These are phyloP conservation scores for Zoanthus solanderi DNA, from an alignment of 92 coral and sea anemone genomes.

Conservation along the genomic window DNA sequence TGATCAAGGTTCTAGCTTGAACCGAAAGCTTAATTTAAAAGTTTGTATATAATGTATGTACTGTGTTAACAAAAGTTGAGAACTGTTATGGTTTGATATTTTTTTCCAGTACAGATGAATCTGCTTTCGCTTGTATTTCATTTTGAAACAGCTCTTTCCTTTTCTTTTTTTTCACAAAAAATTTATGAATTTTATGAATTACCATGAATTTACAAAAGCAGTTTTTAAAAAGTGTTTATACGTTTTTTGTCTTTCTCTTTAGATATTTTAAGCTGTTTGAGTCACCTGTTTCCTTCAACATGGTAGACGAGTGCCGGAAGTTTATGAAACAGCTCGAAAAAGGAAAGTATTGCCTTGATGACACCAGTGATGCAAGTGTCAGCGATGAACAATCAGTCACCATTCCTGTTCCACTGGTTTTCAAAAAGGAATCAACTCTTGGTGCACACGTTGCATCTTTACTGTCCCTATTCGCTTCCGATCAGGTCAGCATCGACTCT, in stretches of 20 bases:
- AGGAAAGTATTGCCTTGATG: neutral
- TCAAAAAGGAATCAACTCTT: neutral
- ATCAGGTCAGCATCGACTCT: neutral
- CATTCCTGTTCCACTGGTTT: constrained; percentile 3
- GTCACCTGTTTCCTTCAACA: neutral
- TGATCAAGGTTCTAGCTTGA: no score
- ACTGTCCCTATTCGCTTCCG: constrained; percentile 24
- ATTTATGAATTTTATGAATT: no score
- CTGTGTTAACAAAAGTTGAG: no score
- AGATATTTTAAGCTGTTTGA: constrained; percentile 31
- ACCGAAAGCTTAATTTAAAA: no score
- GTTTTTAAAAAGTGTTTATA: neutral
- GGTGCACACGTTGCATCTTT: constrained; percentile 32
- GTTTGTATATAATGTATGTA: no score
- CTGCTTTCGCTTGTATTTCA: no score
- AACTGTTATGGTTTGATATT: no score
- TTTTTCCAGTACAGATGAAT: no score
- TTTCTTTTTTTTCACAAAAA: neutral
- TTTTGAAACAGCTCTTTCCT: no score
- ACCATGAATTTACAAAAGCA: neutral
- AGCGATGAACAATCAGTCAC: neutral
- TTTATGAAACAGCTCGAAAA: constrained; percentile 21
- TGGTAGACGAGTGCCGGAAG: constrained; percentile 12
- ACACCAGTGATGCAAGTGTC: neutral
- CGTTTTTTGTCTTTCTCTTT: neutral